Evolutionary conservation across 1,140 invertebrate genomes (phyloP).

Genomic region (Philopotamus ludificatus): DNA sequence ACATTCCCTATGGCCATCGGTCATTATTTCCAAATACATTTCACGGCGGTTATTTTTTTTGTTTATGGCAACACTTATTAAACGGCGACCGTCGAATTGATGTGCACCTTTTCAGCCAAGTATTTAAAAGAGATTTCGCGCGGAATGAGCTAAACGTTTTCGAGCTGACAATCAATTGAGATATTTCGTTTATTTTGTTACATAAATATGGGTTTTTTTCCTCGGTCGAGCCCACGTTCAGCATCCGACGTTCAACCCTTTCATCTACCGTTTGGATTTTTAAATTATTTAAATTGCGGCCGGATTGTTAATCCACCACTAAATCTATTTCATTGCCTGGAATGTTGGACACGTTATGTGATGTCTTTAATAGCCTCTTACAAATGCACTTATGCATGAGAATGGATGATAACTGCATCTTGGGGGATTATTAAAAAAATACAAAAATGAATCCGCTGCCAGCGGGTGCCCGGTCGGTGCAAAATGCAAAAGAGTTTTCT

Average conservation of each 20-base stretch:
- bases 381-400: constrained; percentile 6
- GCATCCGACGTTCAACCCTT: neutral
- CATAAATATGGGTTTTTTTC: too few species aligned
- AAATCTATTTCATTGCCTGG: constrained; percentile 4
- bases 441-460: constrained; percentile 10
- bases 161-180: too few species aligned
- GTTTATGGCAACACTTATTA: too few species aligned
- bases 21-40: too few species aligned
- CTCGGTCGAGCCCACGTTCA: too few species aligned
- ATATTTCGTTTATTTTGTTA: too few species aligned
- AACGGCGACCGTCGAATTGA: too few species aligned
- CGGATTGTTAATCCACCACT: neutral
- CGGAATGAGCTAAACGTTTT: too few species aligned
- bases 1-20: too few species aligned
- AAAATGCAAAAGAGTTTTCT: constrained; percentile 6
- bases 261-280: neutral
- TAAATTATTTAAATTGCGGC: neutral
- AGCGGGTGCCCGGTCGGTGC: neutral
- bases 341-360: constrained; percentile 4
- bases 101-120: too few species aligned
- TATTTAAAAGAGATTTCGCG: too few species aligned
- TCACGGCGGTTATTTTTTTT: too few species aligned
- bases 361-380: constrained; percentile 17
- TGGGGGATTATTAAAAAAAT: constrained; percentile 24
- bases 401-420: constrained; percentile 24